These are phyloP conservation scores for Neolamprologus falcicula DNA, from an alignment of 2,113 vertebrate species.

Conservation along the genomic window DNA sequence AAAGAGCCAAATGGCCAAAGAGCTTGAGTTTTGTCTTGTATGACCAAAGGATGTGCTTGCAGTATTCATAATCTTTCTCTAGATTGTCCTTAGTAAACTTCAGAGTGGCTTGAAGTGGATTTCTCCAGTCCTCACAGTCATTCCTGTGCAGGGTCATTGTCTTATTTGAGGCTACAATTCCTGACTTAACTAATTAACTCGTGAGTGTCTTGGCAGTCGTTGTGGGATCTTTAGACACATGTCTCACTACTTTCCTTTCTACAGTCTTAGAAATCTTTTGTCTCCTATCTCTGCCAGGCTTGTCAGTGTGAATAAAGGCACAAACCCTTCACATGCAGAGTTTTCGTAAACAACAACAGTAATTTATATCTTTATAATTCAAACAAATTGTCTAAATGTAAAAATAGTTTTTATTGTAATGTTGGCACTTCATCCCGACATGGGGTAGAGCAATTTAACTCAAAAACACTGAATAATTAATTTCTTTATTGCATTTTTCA, in stretches of 20 bases:
- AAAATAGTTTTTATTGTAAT: not conserved
- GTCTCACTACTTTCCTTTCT: not conserved
- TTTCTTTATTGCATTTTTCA: not conserved
- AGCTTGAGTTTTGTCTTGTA: not conserved
- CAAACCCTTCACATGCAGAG: not conserved
- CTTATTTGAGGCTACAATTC: not conserved
- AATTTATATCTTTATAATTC: not conserved
- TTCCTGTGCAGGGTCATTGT: not conserved
- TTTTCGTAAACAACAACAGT: not conserved
- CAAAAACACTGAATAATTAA: not conserved
- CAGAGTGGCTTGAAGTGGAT: not conserved
- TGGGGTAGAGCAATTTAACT: not conserved
- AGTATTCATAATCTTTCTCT: not conserved
- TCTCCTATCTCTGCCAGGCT: not conserved
- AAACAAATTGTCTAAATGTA: not conserved
- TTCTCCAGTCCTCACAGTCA: not conserved
- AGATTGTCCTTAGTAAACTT: not conserved
- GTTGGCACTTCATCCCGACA: not conserved
- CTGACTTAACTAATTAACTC: not conserved
- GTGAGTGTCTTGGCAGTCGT: not conserved
- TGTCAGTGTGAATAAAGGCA: not conserved
- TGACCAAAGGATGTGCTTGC: not conserved
- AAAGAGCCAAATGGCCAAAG: not conserved
- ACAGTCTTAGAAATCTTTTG: not conserved
- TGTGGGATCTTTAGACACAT: not conserved